phyloP scores from a whole-genome alignment of 1,140 invertebrate genomes.

The Caenorhabditis brenneri region DNA sequence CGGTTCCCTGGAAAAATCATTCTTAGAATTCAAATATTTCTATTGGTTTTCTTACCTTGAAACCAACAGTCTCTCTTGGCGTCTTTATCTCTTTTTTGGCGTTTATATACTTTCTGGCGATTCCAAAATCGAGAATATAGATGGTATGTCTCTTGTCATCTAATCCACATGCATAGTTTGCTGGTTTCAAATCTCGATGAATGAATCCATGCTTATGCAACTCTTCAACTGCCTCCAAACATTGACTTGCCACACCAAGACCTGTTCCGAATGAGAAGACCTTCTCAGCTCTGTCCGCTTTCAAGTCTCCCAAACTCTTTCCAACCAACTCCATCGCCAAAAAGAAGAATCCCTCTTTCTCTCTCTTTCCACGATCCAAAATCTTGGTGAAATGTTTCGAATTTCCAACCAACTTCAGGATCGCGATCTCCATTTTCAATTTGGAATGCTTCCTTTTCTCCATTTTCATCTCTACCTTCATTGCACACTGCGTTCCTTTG shows the following conservation, averaged over 20 bases:
- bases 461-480: conserved; percentile 53
- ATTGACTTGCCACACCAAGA: conserved; percentile 53
- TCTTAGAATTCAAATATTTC: too few species aligned
- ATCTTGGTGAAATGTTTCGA: conserved; percentile 53
- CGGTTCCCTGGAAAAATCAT: conserved; percentile 49
- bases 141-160: conserved; percentile 42
- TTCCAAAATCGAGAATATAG: conserved; percentile 57
- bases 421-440: conserved; percentile 61
- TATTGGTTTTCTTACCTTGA: too few species aligned
- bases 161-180: conserved; percentile 57
- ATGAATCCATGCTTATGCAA: conserved; percentile 58
- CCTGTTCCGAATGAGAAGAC: conserved; percentile 56
- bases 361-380: conserved; percentile 60
- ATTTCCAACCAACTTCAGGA: conserved; percentile 58
- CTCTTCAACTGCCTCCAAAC: conserved; percentile 61
- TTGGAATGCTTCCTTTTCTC: conserved; percentile 51
- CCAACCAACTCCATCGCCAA: conserved; percentile 60
- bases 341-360: conserved; percentile 53
- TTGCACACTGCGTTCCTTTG: conserved; percentile 28
- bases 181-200: conserved; percentile 59
- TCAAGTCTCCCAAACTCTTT: conserved; percentile 57
- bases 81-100: conserved; percentile 57
- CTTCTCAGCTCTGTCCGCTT: conserved; percentile 40
- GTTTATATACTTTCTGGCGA: conserved; percentile 48
- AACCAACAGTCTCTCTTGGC: conserved; percentile 47